Percentiles rank a stretch among this genome's conserved stretches.
phyloP scores from a whole-genome alignment of 2,888 invertebrate species.

The Plebejus argus region DNA sequence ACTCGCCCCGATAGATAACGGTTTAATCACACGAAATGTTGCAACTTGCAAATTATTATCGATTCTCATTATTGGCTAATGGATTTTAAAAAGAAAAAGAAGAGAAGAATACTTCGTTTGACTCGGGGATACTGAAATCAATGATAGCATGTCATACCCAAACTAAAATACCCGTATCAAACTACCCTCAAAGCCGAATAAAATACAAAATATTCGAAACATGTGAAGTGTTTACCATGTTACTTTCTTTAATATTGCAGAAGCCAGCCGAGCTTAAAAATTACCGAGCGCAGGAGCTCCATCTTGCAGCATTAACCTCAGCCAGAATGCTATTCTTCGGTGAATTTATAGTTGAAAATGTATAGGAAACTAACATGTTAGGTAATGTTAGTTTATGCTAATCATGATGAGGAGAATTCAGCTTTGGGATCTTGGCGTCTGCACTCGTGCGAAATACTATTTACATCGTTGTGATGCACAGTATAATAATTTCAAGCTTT shows the following conservation, averaged over 20 bases:
- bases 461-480: not conserved
- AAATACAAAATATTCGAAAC: not conserved
- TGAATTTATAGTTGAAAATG: not conserved
- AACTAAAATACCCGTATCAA: not conserved
- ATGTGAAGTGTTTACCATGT: not conserved
- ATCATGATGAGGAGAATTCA: not conserved
- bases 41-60: slow-evolving; percentile 20
- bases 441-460: not conserved
- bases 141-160: not conserved
- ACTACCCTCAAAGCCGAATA: not conserved
- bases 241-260: not conserved
- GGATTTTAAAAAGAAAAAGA: not conserved
- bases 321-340: not conserved
- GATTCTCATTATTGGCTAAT: not conserved
- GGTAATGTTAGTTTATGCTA: slow-evolving; percentile 4
- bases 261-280: not conserved
- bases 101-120: not conserved
- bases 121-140: not conserved
- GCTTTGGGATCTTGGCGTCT: not conserved
- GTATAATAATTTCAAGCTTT: not conserved
- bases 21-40: slow-evolving; percentile 7
- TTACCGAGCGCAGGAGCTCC: not conserved
- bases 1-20: slow-evolving; percentile 6
- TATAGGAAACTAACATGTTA: not conserved
- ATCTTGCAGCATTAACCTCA: not conserved